phyloP scores from a whole-genome alignment of 2,113 vertebrate genomes.

The Dromas ardeola region DNA sequence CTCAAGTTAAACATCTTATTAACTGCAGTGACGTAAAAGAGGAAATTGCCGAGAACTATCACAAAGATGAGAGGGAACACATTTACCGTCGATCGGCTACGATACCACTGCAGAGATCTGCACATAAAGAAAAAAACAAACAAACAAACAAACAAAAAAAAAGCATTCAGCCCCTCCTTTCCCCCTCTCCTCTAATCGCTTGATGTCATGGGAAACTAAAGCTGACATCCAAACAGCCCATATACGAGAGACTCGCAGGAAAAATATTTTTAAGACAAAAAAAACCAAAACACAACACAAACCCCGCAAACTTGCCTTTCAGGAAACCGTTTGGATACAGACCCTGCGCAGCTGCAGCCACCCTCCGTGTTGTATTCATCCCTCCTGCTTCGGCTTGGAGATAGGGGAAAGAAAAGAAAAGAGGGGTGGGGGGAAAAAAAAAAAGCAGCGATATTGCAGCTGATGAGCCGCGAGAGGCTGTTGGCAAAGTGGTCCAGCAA shows the following conservation, averaged over 20 bases:
- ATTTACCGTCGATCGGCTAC: neutral
- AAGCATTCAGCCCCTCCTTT: neutral
- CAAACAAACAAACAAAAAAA: too few relatives aligned
- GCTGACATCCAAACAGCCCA: neutral
- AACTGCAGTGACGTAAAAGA: constrained; percentile 38
- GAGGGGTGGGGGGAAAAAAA: neutral
- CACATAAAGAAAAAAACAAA: neutral
- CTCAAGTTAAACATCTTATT: constrained; percentile 37
- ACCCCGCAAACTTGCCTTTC: constrained; percentile 1
- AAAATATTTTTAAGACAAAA: constrained; percentile 15
- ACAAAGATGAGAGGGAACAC: neutral
- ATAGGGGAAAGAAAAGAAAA: neutral
- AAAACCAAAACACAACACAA: neutral
- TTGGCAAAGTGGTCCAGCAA: constrained; percentile 54
- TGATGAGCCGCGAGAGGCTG: neutral
- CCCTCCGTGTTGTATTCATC: neutral
- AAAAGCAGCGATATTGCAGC: neutral
- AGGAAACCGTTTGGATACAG: constrained; percentile 51
- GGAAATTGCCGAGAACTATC: constrained; percentile 20
- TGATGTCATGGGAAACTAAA: constrained; percentile 31
- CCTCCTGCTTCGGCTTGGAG: neutral
- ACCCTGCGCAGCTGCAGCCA: constrained; percentile 36
- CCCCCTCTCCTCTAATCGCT: neutral
- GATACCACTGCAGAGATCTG: neutral
- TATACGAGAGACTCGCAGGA: neutral